Conservation (phyloP, 1,140 invertebrate genomes). For the Drosophila nigrodunni region DNA sequence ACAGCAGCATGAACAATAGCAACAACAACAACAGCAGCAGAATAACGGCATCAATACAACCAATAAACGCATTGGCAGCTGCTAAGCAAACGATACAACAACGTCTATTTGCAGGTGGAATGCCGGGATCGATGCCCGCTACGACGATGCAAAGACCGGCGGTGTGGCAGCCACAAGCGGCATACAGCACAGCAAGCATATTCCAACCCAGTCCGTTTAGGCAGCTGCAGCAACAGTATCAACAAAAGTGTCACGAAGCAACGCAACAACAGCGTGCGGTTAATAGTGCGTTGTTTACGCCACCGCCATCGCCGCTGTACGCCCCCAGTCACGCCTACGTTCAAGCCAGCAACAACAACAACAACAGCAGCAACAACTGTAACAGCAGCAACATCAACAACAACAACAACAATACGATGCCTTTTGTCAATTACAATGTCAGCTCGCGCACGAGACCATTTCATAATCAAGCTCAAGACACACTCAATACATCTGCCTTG, state of each 20-base stretch:
- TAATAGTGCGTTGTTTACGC: constrained; percentile 54
- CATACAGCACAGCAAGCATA: constrained; percentile 67
- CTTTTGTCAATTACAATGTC: constrained; percentile 72
- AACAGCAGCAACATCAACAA: constrained; percentile 43
- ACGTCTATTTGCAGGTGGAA: constrained; percentile 59
- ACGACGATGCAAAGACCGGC: constrained; percentile 13
- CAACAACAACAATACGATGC: constrained; percentile 64
- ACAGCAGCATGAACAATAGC: background rate
- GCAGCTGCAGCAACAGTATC: constrained; percentile 65
- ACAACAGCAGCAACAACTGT: constrained; percentile 16
- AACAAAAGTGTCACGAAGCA: constrained; percentile 56
- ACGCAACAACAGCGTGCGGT: constrained; percentile 34
- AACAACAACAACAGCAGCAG: constrained; percentile 9
- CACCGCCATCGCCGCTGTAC: constrained; percentile 63
- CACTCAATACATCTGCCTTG: constrained; percentile 74
- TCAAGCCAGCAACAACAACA: constrained; percentile 35
- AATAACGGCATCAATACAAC: constrained; percentile 36
- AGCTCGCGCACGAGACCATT: constrained; percentile 76
- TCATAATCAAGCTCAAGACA: constrained; percentile 82
- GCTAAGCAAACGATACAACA: constrained; percentile 77
- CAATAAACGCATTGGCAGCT: constrained; percentile 61
- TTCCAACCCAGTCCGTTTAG: constrained; percentile 67
- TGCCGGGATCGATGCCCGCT: constrained; percentile 18
- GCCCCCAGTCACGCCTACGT: constrained; percentile 43
- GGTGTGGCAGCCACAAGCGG: constrained; percentile 64